A percentile compares a stretch with the other conserved stretches of the same genome.
phyloP scores from a whole-genome alignment of 2,888 invertebrate genomes.

The Scaptomyza caliginosa region DNA sequence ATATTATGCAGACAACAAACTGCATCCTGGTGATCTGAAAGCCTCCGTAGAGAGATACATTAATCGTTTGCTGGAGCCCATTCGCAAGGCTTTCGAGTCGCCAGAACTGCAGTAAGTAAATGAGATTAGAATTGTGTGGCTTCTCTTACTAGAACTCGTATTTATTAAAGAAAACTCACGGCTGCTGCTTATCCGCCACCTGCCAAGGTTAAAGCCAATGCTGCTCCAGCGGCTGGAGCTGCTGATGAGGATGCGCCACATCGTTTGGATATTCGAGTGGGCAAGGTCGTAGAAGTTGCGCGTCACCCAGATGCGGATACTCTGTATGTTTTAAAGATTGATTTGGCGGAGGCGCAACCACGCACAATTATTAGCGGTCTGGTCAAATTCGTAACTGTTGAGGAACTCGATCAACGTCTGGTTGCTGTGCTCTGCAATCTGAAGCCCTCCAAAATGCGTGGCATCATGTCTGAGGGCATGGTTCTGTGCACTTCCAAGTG shows the following conservation, averaged over 20 bases:
- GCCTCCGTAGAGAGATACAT: constrained; percentile 92
- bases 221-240: constrained; percentile 64
- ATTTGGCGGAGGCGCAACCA: constrained; percentile 91
- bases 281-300: constrained; percentile 92
- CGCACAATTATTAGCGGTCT: constrained; percentile 94
- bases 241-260: constrained; percentile 88
- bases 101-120: constrained; percentile 88
- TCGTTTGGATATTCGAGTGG: constrained; percentile 93
- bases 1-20: constrained; percentile 91
- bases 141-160: not conserved
- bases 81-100: constrained; percentile 92
- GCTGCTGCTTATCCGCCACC: constrained; percentile 93
- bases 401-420: constrained; percentile 94
- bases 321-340: constrained; percentile 96
- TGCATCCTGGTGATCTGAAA: constrained; percentile 98
- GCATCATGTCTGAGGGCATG: constrained; percentile 96
- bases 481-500: constrained; percentile 94
- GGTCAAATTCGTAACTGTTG: constrained; percentile 94
- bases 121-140: too few relatives aligned
- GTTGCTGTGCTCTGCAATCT: constrained; percentile 98
- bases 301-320: constrained; percentile 96
- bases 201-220: constrained; percentile 85
- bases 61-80: constrained; percentile 94
- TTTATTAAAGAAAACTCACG: constrained; percentile 86
- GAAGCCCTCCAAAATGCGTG: constrained; percentile 98